Evolutionary conservation across 2,888 invertebrate species (phyloP), one percentile per base, ranked within the genome.

Genomic region (Rotaria magnacalcarata): DNA sequence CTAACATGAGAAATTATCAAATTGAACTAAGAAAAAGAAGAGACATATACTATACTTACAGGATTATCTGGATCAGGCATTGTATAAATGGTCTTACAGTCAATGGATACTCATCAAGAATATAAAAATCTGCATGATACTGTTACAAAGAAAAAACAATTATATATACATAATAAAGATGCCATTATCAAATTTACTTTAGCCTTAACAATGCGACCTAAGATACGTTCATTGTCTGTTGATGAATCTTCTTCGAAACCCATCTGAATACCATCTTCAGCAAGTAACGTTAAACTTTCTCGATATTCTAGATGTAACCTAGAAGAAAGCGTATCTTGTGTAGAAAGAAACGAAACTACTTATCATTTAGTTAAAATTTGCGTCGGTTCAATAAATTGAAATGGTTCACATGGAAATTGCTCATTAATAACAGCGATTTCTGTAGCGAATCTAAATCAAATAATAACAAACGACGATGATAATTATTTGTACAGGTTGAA

Each of bases 41-140:
- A 14, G 87, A 47, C 47, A 47, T 47, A 14, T n/a, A 87, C 2
- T 52, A 52, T 52, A 52, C 50, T 52, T 85, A 85, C 85, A 21
- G 84, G 11, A 92, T 96, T 94, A 54, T 54, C 54, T 14, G 19
- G 19, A 54, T 54, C 54, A 11, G 21, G 6, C 21, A 54, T 21
- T 54, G 19, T 54, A 54, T 21, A 54, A 54, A 21, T 54, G 19
- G 54, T 54, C 54, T 19, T 54, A 54, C 21, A 54, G 54, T 6
- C 21, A 54, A 54, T 21, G 54, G 21, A 91, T 95, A 99, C 92
- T 99, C 99, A 92, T 99, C 99, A 91, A 99, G 93, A 85, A 99
- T 96, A 90, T 96, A 99, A 92, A 97, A 99, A 91, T 99, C 99
- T 0, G 99, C 99, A 89, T 96, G 95, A 90, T 96, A 99, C 93